Evolutionary conservation across 2,888 invertebrate genomes (phyloP).

Genomic region (Dryadula phaetusa): DNA sequence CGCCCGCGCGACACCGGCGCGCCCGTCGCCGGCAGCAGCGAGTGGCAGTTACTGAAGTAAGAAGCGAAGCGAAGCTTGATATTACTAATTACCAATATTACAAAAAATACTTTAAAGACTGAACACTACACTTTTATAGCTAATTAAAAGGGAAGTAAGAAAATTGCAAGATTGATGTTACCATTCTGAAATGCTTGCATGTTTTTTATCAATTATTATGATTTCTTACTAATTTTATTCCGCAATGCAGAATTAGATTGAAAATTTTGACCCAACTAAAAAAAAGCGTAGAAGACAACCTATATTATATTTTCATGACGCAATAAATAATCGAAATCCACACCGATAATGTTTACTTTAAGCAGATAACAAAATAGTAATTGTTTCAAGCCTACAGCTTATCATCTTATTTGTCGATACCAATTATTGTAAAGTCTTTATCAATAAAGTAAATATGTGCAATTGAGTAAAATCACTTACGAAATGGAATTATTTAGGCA

Average conservation of each 20-base stretch:
- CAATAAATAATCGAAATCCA: background rate
- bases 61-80: no score
- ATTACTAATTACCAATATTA: no score
- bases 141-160: no score
- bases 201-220: no score
- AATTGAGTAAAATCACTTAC: constrained; percentile 77
- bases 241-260: no score
- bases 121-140: no score
- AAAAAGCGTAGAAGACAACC: background rate
- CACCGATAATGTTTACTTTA: background rate
- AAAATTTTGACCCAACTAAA: no score
- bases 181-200: no score
- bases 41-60: constrained; percentile 92
- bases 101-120: no score
- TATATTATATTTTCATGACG: no score
- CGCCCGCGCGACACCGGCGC: constrained; percentile 96
- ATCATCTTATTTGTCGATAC: background rate
- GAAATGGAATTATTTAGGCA: constrained; percentile 95
- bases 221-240: no score
- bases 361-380: background rate
- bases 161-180: no score
- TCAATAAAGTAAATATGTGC: background rate
- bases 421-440: background rate
- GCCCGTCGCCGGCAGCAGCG: constrained; percentile 97
- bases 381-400: background rate